Evolutionary conservation across 2,888 invertebrate species (phyloP).

Genomic region (Malacosoma neustria): DNA sequence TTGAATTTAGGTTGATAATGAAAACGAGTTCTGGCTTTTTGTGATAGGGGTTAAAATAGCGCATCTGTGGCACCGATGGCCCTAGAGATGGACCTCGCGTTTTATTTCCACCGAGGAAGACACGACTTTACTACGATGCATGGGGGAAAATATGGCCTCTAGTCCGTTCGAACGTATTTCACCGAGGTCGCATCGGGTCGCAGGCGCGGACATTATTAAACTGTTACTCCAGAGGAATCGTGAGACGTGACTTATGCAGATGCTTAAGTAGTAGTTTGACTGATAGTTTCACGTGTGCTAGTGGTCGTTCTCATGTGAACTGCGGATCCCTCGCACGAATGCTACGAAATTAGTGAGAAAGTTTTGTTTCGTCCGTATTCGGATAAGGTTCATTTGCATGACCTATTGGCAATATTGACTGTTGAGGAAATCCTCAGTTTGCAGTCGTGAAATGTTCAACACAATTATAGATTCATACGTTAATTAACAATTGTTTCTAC

Average conservation of each 20-base stretch:
- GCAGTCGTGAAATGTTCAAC: neutral
- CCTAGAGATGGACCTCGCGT: constrained; percentile 72
- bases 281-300: constrained; percentile 62
- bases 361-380: constrained; percentile 35
- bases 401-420: neutral
- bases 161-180: constrained; percentile 71
- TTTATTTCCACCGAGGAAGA: constrained; percentile 73
- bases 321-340: constrained; percentile 48
- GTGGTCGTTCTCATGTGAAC: constrained; percentile 44
- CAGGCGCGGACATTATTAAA: constrained; percentile 70
- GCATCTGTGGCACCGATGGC: constrained; percentile 71
- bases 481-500: neutral
- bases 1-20: constrained; percentile 6
- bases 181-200: constrained; percentile 59
- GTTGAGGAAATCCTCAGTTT: neutral
- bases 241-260: constrained; percentile 72
- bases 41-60: constrained; percentile 39
- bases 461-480: neutral
- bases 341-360: constrained; percentile 56
- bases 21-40: constrained; percentile 23
- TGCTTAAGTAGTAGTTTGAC: constrained; percentile 70
- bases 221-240: constrained; percentile 64
- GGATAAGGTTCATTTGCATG: constrained; percentile 13
- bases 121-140: constrained; percentile 69
- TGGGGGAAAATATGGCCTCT: constrained; percentile 67